Evolutionary conservation across 2,888 invertebrate genomes (phyloP), one percentile per base, ranked within the genome.

Genomic region (Trissoscelio sp.): DNA sequence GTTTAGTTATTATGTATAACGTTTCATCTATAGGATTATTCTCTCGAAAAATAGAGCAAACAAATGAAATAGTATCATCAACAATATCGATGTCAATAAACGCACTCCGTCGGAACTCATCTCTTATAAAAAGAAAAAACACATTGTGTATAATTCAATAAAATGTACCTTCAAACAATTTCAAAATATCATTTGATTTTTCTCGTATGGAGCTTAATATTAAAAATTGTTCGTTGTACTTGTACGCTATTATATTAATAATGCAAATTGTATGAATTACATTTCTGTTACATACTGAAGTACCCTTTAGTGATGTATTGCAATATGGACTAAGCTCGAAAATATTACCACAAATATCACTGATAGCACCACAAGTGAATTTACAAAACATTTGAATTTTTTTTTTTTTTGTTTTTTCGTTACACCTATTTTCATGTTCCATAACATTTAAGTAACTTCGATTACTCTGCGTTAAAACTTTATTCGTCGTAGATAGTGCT

Each of bases 291-390:
- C 16, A 55, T 22, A 20, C 1, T 44, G 53, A 20, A 39, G 12
- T 77, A 44, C 28, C 53, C 37, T 77, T 62, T 55, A 46, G 28
- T 53, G 39, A 53, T 9, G 20, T 34, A 62, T 55, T 28, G 60
- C 22, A 69, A 58, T 60, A 39, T 46, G 12, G 42, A 62, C 51
- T 81, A 77, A 81, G 77, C 81, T 81, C 73, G 64, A 67, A 78
- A 81, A 67, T 67, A 67, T 64, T 62, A 53, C 62, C 60, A 62
- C 16, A 55, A 81, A 81, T 73, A 78, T 81, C 81, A 81, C 81
- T 72, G 81, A 37, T 67, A 81, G 53, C 73, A 73, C 77, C 81
- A 81, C 48, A 53, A 78, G 73, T 81, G 80, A 51, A 31, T 60
- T 64, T 79, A 53, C 39, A 73, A 62, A 79, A 67, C 24, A 5